Evolutionary conservation across 1,140 invertebrate species (phyloP), one percentile per base, ranked within the genome.

Genomic region (Hycleus cichorii): DNA sequence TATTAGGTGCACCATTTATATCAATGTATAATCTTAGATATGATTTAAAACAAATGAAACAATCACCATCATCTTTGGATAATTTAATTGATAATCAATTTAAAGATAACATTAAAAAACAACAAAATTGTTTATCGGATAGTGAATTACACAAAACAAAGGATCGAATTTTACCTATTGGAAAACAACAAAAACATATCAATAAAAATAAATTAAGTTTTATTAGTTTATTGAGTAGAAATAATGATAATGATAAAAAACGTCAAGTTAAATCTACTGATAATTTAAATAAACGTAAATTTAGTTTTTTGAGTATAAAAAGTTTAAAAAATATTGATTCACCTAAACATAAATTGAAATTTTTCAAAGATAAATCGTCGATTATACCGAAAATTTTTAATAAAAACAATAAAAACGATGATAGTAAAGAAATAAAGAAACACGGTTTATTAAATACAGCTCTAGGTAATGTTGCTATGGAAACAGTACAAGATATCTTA

Each of bases 391-490:
- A 32, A 1, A 5, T 32, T 32, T 32, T 32, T 32, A 46, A 43
- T 46, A 49, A 49, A 49, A 32, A 32, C 32, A 47, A 63, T 48
- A 53, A 59, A 47, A 11, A 52, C 10, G 26, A 53, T 5, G 45
- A 55, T 12, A 9, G 40, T 4, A 43, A 40, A 9, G n/a, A 50
- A 10, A n/a, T 53, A 12, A 53, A 53, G 26, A 47, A 61, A 9
- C 64, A 67, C 39, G 64, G 65, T 42, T 44, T 69, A 9, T 47
- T 70, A 7, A 65, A 64, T 11, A 58, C 64, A 1, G 67, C 69
- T 11, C 49, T 69, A 10, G 60, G 61, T 38, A 69, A 66, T 48
- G 64, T 69, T 24, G 48, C 66, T 8, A 65, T 67, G 59, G 67
- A 70, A 40, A 64, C 60, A 38, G 59, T 66, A 2, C 57, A 65